Base-by-base conservation (phyloP, 1,140 invertebrate species). In the Drosophila guanche region DNA sequence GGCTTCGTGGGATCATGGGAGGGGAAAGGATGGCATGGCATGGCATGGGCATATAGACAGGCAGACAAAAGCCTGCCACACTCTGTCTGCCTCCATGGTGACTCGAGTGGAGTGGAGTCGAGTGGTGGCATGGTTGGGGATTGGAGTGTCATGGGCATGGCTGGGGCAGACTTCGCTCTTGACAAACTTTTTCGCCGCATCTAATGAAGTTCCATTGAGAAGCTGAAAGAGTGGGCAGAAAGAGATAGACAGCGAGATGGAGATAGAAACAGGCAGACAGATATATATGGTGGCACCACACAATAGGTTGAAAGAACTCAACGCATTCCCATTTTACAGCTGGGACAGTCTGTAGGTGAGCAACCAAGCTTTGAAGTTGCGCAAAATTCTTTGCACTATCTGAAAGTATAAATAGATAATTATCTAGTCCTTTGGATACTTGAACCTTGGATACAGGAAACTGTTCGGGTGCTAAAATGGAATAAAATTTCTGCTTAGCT, bases 151-250 rank as follows among this genome's bases (percentile, higher is more conserved):
- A 84, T 70, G 70, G 79, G 56, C 75, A 84, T 79, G 75, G 75
- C 68, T 71, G 46, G 58, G 67, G 66, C 67, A 60, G 66, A 65
- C 45, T 48, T 70, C 53, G 72, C 66, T 81, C 75, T 71, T 79
- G 75, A 83, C 79, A 84, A 79, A 83, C 79, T 69, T 61, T 55
- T 45, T 62, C 10, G 74, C 55, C 62, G 79, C 48, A 77, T 79
- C 79, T 83, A 84, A 83, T 83, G 79, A 84, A 84, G 79, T 79
- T 83, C 70, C 65, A 55, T 62, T 69, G 57, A 52, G 43, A 3
- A 20, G 20, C 33, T 20, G 56, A 50, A 29, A 22, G 75, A 33
- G 23, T 33, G 20, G n/a, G 25, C 40, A 45, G 37, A 33, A 22
- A n/a, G 22, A 10, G 10, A 25, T 45, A 47, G 40, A 23, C 33